Percentiles rank a stretch among this genome's conserved stretches.
Conservation (phyloP, 1,140 invertebrate species). For the Aricia agestis region DNA sequence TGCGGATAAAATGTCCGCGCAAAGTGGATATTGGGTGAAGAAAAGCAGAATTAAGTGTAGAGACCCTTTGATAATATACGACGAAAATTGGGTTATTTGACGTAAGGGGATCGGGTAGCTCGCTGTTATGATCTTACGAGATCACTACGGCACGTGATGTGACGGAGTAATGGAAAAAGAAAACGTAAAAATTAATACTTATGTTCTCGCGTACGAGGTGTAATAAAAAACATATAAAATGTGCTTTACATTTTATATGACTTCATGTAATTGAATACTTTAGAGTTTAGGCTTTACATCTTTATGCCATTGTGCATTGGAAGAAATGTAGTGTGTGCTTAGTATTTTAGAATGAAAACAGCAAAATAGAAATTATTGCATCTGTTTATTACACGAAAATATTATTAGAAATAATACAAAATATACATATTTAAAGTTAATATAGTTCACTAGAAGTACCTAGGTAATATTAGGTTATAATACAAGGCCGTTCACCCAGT, state of each 20-base stretch:
- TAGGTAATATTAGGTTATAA: conserved; percentile 13
- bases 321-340: too few relatives aligned
- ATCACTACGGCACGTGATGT: conserved; percentile 6
- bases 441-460: conserved; percentile 10
- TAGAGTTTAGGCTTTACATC: too few relatives aligned
- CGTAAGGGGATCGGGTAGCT: conserved; percentile 1
- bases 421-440: conserved; percentile 12
- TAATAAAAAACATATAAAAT: neutral
- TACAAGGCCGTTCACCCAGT: conserved; percentile 13
- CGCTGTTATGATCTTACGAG: conserved; percentile 5
- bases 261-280: too few relatives aligned
- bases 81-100: conserved; percentile 12
- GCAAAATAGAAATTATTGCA: neutral
- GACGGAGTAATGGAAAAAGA: neutral
- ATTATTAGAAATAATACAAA: neutral
- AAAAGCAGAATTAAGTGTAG: neutral
- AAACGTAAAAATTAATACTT: neutral
- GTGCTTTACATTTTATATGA: too few relatives aligned
- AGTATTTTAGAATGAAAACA: neutral
- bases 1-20: neutral
- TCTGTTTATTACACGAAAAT: conserved; percentile 1
- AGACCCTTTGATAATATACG: conserved; percentile 13
- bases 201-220: neutral
- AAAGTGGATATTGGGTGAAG: conserved; percentile 2
- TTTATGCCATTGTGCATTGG: too few relatives aligned